Evolutionary conservation across 2,888 invertebrate species (phyloP).

Genomic region (Allolobophora icterica): DNA sequence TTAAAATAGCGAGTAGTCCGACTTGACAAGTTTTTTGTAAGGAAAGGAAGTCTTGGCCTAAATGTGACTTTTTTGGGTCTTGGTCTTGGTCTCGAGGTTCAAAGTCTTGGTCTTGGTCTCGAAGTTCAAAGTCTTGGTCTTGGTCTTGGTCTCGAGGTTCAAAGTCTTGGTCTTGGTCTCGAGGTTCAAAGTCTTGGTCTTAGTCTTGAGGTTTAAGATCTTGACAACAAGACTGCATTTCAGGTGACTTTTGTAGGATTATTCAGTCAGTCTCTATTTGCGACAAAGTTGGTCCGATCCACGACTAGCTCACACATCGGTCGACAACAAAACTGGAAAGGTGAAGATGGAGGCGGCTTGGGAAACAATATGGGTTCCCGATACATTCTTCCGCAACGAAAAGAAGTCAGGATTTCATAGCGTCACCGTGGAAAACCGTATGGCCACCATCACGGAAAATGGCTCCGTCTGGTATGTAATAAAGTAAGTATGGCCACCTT

Average conservation of each 20-base stretch:
- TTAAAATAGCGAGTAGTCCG: no score
- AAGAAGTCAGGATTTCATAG: constrained; percentile 49
- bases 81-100: no score
- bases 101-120: no score
- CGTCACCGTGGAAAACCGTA: constrained; percentile 51
- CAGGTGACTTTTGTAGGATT: constrained; percentile 72
- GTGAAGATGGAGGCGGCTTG: constrained; percentile 47
- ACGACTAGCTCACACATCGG: constrained; percentile 68
- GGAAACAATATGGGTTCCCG: constrained; percentile 50
- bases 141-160: no score
- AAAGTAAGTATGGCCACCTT: constrained; percentile 47
- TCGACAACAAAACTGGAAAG: constrained; percentile 37
- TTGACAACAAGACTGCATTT: no score
- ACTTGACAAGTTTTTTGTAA: no score
- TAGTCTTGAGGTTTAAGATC: no score
- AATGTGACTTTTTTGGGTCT: no score
- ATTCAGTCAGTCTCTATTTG: constrained; percentile 89
- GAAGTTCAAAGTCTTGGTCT: no score
- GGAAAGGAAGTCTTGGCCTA: no score
- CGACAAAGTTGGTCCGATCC: constrained; percentile 93
- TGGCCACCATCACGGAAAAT: constrained; percentile 45
- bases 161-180: no score
- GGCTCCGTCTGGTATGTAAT: constrained; percentile 51
- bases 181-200: no score
- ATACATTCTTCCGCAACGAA: constrained; percentile 52